Base-by-base conservation (phyloP, 2,888 invertebrate species). In the Entomobrya multifasciata region DNA sequence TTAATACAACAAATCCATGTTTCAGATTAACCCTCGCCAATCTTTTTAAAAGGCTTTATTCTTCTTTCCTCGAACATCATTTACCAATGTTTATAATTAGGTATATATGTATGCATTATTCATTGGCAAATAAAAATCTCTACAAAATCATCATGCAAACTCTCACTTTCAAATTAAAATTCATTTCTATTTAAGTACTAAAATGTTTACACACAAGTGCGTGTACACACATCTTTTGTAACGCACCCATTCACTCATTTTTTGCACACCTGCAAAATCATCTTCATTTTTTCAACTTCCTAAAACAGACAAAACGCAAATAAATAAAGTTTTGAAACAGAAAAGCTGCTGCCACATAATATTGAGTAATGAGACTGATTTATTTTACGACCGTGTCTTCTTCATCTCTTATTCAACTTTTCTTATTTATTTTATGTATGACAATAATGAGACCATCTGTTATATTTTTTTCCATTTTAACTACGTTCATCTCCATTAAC, bases 401-500 rank as follows among this genome's bases (percentile, higher is more conserved):
- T n/a, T n/a, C n/a, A n/a, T n/a, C n/a, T n/a, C n/a, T n/a, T n/a
- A n/a, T n/a, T n/a, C n/a, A n/a, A n/a, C n/a, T n/a, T n/a, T n/a
- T n/a, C n/a, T n/a, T n/a, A n/a, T n/a, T n/a, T n/a, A n/a, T n/a
- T n/a, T 15, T 15, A 3, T 22, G 20, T 57, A 47, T 57, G 77
- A 77, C 60, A 62, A n/a, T n/a, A n/a, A 78, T 30, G 62, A 36
- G 62, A 78, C 78, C 78, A 78, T 78, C 78, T 78, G 78, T 27
- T n/a, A n/a, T n/a, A 8, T 49, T 57, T 67, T 67, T n/a, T n/a
- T n/a, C n/a, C n/a, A n/a, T n/a, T 57, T 57, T 25, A 22, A 55
- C 17, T 6, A 57, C 25, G 25, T 20, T 25, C 6, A 10, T 1
- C n/a, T n/a, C n/a, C n/a, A n/a, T n/a, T n/a, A n/a, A n/a, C n/a